Base-by-base conservation (phyloP, 2,797 vertebrate species). In the Muraenolepis orangiensis region DNA sequence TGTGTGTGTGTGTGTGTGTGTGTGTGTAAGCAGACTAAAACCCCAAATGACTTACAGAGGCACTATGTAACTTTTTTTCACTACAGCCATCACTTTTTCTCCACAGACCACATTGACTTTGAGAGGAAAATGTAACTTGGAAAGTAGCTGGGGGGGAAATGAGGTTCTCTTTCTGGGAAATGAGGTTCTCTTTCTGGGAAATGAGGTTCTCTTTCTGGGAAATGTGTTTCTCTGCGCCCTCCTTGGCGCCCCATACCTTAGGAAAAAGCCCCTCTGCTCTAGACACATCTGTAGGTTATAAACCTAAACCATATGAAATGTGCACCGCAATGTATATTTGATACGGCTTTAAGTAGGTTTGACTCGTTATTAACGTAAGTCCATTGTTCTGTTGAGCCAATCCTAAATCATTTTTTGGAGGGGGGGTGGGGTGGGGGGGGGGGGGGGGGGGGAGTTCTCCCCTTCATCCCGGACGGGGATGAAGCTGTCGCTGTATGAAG, bases 1-100 rank as follows among this genome's bases (percentile, higher is more conserved):
- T n/a, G n/a, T n/a, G n/a, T n/a, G n/a, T n/a, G n/a, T n/a, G n/a
- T n/a, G n/a, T n/a, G n/a, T n/a, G n/a, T n/a, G n/a, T n/a, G n/a
- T n/a, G n/a, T n/a, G n/a, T 73, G 80, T 64, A 32, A 77, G 51
- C 51, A 57, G 51, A 57, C 20, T 3, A n/a, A 23, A 57, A 57
- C 6, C 51, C 51, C 20, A 57, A 57, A 57, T 57, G n/a, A 57
- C 51, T 57, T 57, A 57, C 51, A n/a, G 51, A 20, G n/a, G 51
- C 51, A 57, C 51, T n/a, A 57, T 57, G 7, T 51, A 18, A 57
- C 51, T 57, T 57, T 57, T 57, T 57, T 57, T 57, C n/a, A n/a
- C 51, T n/a, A 12, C 51, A 57, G 51, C 20, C 51, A 57, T 23
- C 42, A 46, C 42, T 46, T 57, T 57, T 57, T n/a, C 51, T 57